A percentile compares a stretch with the other conserved stretches of the same genome.
Evolutionary conservation across 2,797 vertebrate genomes (phyloP).

Genomic region (Gephyroberyx darwinii): DNA sequence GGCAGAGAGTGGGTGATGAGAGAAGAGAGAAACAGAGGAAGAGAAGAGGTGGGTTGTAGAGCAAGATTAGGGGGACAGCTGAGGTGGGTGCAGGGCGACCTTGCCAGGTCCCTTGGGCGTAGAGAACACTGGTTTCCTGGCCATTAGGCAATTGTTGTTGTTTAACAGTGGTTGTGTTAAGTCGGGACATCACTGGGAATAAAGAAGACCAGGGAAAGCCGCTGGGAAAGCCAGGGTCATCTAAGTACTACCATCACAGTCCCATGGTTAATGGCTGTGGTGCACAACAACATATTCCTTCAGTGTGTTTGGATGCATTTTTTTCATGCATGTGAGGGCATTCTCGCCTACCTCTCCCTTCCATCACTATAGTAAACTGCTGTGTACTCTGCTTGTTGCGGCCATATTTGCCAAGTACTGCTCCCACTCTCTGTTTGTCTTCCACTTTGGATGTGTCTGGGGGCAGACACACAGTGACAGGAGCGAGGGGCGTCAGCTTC

Average conservation of each 20-base stretch:
- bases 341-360: neutral
- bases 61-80: slow-evolving; percentile 12
- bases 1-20: slow-evolving; percentile 1
- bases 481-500: slow-evolving; percentile 40
- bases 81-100: slow-evolving; percentile 8
- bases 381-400: slow-evolving; percentile 17
- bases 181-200: neutral
- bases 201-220: neutral
- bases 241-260: slow-evolving; percentile 9
- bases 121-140: slow-evolving; percentile 2
- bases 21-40: slow-evolving; percentile 1
- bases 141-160: slow-evolving; percentile 1
- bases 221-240: no score
- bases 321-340: slow-evolving; percentile 18
- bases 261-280: slow-evolving; percentile 16
- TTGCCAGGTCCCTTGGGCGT: neutral
- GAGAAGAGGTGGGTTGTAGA: slow-evolving; percentile 1
- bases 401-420: slow-evolving; percentile 25
- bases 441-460: slow-evolving; percentile 36
- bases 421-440: slow-evolving; percentile 30
- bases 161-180: slow-evolving; percentile 12
- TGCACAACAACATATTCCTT: neutral
- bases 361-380: slow-evolving; percentile 25
- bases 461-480: slow-evolving; percentile 36
- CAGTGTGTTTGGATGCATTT: neutral